Base-by-base conservation (phyloP, 2,113 vertebrate species). In the Alaudala cheleensis region DNA sequence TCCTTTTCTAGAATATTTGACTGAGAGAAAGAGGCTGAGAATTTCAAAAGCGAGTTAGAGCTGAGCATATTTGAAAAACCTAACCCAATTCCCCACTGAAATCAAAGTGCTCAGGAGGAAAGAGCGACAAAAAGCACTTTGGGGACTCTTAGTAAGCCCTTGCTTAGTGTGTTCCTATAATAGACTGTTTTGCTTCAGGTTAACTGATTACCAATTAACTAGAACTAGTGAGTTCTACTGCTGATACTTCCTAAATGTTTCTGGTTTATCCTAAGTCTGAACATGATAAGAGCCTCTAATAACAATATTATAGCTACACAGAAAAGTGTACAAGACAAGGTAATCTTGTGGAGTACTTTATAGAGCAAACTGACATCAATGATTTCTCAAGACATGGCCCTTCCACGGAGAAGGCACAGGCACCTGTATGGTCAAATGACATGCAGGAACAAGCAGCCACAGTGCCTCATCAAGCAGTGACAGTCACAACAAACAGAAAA, bases 121-220 rank as follows among this genome's bases (percentile, higher is more conserved):
- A 72, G 3, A 81, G 12, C 53, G 67, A 45, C 31, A 25, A 67
- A 84, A 72, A 82, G 3, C 16, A 25, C 28, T 51, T 77, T 51
- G 62, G 40, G 71, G 86, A 74, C 51, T 82, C 56, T 47, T 5
- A 47, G 7, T 34, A 65, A 67, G 42, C 10, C 40, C 49, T 73
- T 50, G 31, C 45, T 76, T 54, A 70, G 24, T 29, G 34, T 26
- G 20, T 56, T 81, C 83, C 67, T 73, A 2, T 37, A 40, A 50
- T 2, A 47, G 47, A 31, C 20, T 77, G 70, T 91, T 95, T 86
- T 93, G 56, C 31, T 85, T 88, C 1, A 2, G 84, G 82, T 96
- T 92, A 95, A 93, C 51, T 83, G 31, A 44, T 95, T 57, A 95
- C 70, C 71, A 83, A 82, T 92, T 94, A 93, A 93, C 71, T 29